Evolutionary conservation across 2,797 vertebrate species (phyloP), one percentile per base, ranked within the genome.

Genomic region (Neosilurus hyrtlii): DNA sequence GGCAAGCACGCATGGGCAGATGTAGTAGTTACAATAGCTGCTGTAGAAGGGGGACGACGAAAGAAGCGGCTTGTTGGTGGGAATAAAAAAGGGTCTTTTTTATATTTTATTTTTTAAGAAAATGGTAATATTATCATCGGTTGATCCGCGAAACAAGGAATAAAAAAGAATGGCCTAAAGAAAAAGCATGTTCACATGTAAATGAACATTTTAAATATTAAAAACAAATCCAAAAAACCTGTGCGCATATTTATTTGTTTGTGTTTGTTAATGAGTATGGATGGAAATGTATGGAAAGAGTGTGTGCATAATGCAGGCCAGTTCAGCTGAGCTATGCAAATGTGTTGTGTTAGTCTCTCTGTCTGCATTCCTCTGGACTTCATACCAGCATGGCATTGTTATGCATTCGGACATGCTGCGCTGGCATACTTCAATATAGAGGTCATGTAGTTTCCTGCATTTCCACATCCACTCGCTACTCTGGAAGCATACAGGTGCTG

Each of bases 291-390:
- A n/a, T 52, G 12, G 68, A 71, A 71, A 71, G 22, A 24, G 5
- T 43, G 11, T 24, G 0, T 52, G 70, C 49, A 52, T 72, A 54
- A 26, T 26, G 49, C 70, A 54, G 51, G n/a, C 49, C 68, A 24
- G 68, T 26, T 6, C 49, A 72, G 70, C n/a, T 72, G n/a, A 72
- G 70, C 14, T 9, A 8, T 6, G 22, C 16, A 30, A 56, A 54
- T 11, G 72, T 30, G 54, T 37, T 12, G 43, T 26, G 49, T 30
- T 56, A 51, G 43, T 18, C 51, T 43, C 30, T 54, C 20, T 75
- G 72, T 81, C 82, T 61, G 74, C 82, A 67, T 74, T 80, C 16
- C 52, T 74, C 72, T 35, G 72, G 30, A 74, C 72, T 11, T 74
- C 83, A 67, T 80, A 51, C 74, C 74, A 67, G 51, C 22, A 67